Conservation (phyloP, 2,797 vertebrate genomes). For the Gephyroberyx darwinii region DNA sequence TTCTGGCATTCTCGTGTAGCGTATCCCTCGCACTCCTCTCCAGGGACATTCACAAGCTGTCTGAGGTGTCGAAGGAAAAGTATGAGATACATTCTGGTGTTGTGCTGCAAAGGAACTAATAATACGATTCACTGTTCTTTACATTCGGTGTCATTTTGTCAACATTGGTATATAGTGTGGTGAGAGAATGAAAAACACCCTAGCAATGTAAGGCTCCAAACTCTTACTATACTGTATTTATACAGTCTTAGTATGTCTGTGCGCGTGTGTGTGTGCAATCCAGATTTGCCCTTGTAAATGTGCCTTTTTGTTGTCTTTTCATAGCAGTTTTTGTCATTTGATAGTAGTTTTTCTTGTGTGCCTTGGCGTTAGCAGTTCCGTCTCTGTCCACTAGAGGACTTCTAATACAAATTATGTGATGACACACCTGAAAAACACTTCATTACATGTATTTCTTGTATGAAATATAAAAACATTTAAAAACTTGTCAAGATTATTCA, state of each 20-base stretch:
- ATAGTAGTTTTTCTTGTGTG: neutral
- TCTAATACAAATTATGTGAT: conserved; percentile 21
- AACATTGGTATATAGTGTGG: conserved; percentile 1
- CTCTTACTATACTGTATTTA: no score
- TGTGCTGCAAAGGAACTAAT: conserved; percentile 37
- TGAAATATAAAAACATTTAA: neutral
- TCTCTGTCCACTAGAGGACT: conserved; percentile 44
- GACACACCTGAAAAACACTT: neutral
- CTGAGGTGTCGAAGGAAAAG: conserved; percentile 49
- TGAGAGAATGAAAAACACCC: conserved; percentile 20
- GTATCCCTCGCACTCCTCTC: conserved; percentile 28
- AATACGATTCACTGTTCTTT: conserved; percentile 46
- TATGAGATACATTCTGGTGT: conserved; percentile 47
- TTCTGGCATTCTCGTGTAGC: conserved; percentile 44
- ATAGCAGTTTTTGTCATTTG: neutral
- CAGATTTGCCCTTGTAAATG: neutral
- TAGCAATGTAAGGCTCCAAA: neutral
- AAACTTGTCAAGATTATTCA: conserved; percentile 13
- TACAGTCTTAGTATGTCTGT: no score
- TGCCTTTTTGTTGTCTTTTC: neutral
- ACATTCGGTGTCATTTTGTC: conserved; percentile 4
- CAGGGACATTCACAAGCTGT: conserved; percentile 15
- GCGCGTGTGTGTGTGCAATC: neutral
- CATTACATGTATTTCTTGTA: neutral
- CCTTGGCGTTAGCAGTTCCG: conserved; percentile 25